phyloP scores from a whole-genome alignment of 2,113 vertebrate genomes.

The Phrynosoma platyrhinos region DNA sequence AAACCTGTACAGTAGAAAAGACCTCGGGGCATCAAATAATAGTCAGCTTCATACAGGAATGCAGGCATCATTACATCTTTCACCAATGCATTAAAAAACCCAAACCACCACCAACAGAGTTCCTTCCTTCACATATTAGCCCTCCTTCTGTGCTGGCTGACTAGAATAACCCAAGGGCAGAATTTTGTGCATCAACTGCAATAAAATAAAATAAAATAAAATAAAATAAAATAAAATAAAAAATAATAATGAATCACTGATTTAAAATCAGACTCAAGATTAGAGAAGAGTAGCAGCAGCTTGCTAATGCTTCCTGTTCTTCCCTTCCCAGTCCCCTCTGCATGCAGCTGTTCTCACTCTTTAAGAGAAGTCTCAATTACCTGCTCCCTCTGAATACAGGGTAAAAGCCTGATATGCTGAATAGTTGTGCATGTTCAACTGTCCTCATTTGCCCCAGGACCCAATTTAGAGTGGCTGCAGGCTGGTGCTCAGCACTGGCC shows the following conservation, averaged over 20 bases:
- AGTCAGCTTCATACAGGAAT: neutral
- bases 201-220: too few species aligned
- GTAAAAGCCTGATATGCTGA: neutral
- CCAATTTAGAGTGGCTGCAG: neutral
- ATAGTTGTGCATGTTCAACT: neutral
- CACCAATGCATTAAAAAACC: neutral
- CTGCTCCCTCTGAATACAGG: neutral
- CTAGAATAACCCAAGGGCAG: neutral
- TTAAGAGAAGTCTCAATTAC: neutral
- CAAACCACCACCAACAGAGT: neutral
- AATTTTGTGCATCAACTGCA: too few species aligned
- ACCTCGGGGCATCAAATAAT: neutral
- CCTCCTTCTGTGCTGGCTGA: fast-evolving
- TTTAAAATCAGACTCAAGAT: conserved; percentile 1
- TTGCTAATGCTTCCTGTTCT: neutral
- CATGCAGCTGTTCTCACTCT: neutral
- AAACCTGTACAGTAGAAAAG: neutral
- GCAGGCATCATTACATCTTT: neutral
- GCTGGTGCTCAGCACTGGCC: neutral
- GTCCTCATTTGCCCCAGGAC: neutral
- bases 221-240: too few species aligned
- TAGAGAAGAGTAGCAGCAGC: neutral
- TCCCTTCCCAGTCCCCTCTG: neutral
- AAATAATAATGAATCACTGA: neutral
- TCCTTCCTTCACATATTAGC: neutral